Base-by-base conservation (phyloP, 2,113 vertebrate species). In the Dromas ardeola region DNA sequence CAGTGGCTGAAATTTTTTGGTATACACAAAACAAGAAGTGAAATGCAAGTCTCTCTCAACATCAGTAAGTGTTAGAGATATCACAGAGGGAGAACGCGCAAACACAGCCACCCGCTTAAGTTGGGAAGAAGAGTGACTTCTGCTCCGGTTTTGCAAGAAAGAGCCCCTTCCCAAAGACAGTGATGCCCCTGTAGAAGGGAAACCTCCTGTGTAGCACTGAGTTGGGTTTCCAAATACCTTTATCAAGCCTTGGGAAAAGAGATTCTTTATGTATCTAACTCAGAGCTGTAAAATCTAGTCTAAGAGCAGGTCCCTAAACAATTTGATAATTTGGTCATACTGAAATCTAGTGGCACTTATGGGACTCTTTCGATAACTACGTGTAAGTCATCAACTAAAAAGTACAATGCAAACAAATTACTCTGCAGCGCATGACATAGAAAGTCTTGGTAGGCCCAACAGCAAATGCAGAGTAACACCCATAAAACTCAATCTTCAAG, bases 401-500 rank as follows among this genome's bases (percentile, higher is more conserved):
- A 0, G 4, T 3, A 34, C 32, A 49, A 7, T 1, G 15, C 32
- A 61, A 22, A 26, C n/a, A 2, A 55, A 13, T 40, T 16, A 42
- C 29, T 17, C n/a, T 25, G 9, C 52, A 66, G 18, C 3, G 7
- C 2, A 7, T 3, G 45, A 43, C 52, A 50, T 0, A 18, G 4
- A 14, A 40, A 62, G 15, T 0, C 23, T 9, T 7, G 16, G 43
- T 6, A 63, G 52, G 13, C 15, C 42, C 19, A 29, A 3, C 0
- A 34, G 65, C n/a, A 40, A 53, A 11, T 0, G 0, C 3, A 42
- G 32, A 20, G 52, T 1, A 11, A 10, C 10, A 26, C 3, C 36
- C 29, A 45, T 1, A 15, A 4, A 38, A 26, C 49, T 22, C 29
- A 22, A 40, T 6, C 77, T 13, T 22, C 61, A 42, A 6, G 25